Percentiles rank a stretch among this genome's conserved stretches.
Conservation (phyloP, 1,140 invertebrate genomes). For the Diachasma alloeum region DNA sequence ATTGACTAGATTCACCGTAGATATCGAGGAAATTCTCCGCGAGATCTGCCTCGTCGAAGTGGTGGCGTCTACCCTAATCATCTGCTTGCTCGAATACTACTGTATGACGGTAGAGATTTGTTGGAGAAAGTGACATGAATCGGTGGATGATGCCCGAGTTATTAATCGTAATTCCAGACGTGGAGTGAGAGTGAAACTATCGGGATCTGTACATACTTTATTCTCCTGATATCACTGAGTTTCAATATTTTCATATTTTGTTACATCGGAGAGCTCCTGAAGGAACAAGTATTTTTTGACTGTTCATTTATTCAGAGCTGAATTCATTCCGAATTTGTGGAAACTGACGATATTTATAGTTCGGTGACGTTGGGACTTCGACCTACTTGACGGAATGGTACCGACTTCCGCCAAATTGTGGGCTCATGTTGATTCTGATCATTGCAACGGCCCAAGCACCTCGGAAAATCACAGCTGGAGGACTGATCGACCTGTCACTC, state of each 20-base stretch:
- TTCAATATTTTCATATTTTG: slow-evolving; percentile 50
- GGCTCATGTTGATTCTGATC: not conserved
- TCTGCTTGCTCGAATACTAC: slow-evolving; percentile 40
- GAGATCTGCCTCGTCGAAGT: slow-evolving; percentile 36
- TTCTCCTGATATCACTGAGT: slow-evolving; percentile 41
- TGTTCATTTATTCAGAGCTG: no score
- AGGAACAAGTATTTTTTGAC: slow-evolving; percentile 39
- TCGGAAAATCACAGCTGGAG: slow-evolving; percentile 9
- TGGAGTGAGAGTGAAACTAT: slow-evolving; percentile 35
- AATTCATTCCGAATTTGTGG: no score
- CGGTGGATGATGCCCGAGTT: not conserved
- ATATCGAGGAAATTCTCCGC: slow-evolving; percentile 27
- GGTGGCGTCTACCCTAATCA: slow-evolving; percentile 27
- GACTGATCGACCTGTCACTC: not conserved
- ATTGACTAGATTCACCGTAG: slow-evolving; percentile 14
- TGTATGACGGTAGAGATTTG: slow-evolving; percentile 23
- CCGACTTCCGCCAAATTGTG: not conserved
- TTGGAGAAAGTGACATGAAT: not conserved
- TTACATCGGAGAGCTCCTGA: slow-evolving; percentile 44
- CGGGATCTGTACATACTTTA: slow-evolving; percentile 35
- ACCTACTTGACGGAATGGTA: slow-evolving; percentile 15
- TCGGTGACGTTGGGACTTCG: not conserved
- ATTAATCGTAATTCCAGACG: slow-evolving; percentile 34
- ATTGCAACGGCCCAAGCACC: not conserved
- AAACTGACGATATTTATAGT: not conserved